Evolutionary conservation across 2,888 invertebrate genomes (phyloP), one percentile per base, ranked within the genome.

Genomic region (Epirrhoe tristata): DNA sequence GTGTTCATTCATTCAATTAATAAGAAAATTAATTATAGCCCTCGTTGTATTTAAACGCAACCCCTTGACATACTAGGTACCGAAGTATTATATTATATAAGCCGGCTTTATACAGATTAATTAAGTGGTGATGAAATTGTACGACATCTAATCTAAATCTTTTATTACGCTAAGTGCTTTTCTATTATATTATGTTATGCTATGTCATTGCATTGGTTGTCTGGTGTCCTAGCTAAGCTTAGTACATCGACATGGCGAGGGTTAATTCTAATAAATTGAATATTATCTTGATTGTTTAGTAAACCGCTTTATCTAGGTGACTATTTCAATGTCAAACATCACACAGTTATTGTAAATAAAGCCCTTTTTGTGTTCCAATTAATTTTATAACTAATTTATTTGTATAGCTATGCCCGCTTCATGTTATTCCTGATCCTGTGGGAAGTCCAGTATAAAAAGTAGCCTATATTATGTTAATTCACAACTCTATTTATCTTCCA

Each of bases 131-230:
- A n/a, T n/a, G n/a, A n/a, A n/a, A n/a, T n/a, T n/a, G n/a, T n/a
- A n/a, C n/a, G 24, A 48, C 48, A 16, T 48, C 14, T 16, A 48
- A 48, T 48, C 16, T 48, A 48, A 14, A 14, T 48, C n/a, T 4
- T 16, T 24, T 24, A 24, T 24, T 24, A 2, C 24, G 24, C 3
- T 50, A 5, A 17, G 55, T 50, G 50, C 24, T 17, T 62, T 57
- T 0, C 50, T 12, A 12, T 52, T 52, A n/a, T 53, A 63, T 52
- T 52, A 56, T 10, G 34, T 50, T 34, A 61, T 54, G 14, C 48
- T 43, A 46, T 54, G n/a, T 59, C 58, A 66, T 63, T 14, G 48
- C 48, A 58, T 51, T 46, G 64, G 62, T 66, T 52, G 58, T 60
- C 54, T 58, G 46, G 32, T 62, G 63, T 50, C 62, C 54, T 67